Conservation (phyloP, 2,888 invertebrate genomes). For the Clitarchus hookeri region DNA sequence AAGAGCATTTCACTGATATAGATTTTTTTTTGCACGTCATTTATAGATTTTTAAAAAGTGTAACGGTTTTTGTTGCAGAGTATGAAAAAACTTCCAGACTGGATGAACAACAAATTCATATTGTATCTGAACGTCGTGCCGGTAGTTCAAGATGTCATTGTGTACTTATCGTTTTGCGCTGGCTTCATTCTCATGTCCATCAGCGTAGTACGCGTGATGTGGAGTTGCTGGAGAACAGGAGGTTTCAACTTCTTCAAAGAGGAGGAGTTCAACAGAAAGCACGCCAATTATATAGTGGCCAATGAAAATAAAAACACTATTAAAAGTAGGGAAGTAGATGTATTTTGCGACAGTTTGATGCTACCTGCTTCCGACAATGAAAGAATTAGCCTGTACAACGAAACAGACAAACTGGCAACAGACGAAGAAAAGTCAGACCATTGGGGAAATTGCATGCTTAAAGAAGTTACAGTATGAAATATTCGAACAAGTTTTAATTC, state of each 20-base stretch:
- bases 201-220: slow-evolving; percentile 54
- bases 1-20: too few species aligned
- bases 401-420: not conserved
- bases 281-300: not conserved
- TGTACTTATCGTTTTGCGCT: slow-evolving; percentile 60
- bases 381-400: not conserved
- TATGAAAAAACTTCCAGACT: slow-evolving; percentile 68
- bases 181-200: slow-evolving; percentile 60
- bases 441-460: not conserved
- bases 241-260: slow-evolving; percentile 22
- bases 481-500: not conserved
- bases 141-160: slow-evolving; percentile 60
- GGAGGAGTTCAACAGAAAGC: not conserved
- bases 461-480: not conserved
- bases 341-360: slow-evolving; percentile 54
- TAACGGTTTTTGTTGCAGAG: slow-evolving; percentile 58
- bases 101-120: slow-evolving; percentile 66
- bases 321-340: slow-evolving; percentile 53
- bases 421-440: not conserved
- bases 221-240: slow-evolving; percentile 46
- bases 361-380: slow-evolving; percentile 41
- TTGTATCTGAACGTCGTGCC: slow-evolving; percentile 76
- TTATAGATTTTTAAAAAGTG: too few species aligned
- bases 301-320: not conserved
- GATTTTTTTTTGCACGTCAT: too few species aligned